Base-by-base conservation (phyloP, 2,113 vertebrate genomes). In the Oncorhynchus tshawytscha region DNA sequence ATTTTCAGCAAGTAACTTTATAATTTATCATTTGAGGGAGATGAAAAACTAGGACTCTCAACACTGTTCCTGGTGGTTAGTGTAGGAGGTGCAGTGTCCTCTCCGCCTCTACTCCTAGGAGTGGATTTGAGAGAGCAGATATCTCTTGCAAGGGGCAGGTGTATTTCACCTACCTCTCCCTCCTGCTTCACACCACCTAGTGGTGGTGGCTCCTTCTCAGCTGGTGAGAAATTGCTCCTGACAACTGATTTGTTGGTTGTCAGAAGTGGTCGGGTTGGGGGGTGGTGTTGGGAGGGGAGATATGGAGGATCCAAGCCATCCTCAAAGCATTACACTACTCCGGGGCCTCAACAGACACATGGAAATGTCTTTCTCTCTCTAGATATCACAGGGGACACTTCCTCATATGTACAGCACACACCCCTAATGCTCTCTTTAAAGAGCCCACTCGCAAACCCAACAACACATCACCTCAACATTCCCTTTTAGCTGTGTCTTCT, bases 211-310 rank as follows among this genome's bases (percentile, higher is more conserved):
- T 74, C 64, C 73, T 54, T 72, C 72, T 49, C 59, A 24, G 76
- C 51, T 73, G 76, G 70, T 45, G 86, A 89, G 83, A 89, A 89
- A 89, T 89, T 86, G 81, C 78, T 80, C 83, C 83, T 88, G 88
- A 89, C 88, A 89, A 84, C 86, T 86, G 88, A 89, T 89, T 87
- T 88, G 88, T 89, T 86, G 84, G 83, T 86, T 86, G 88, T 88
- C 88, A 88, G 88, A 89, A 86, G 82, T 83, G 78, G 82, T 85
- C 86, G 79, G 82, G 67, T 60, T 25, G 75, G 62, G 64, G 25
- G 25, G 70, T 1, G 9, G 39, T 75, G 74, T 71, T 65, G 51
- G 75, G 78, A 12, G 39, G 39, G 39, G 39, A 45, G 39, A 45
- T 45, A 62, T 62, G 59, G 18, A 22, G 59, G 7, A 22, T 8